Evolutionary conservation across 1,140 invertebrate species (phyloP).

Genomic region (Lepidurus apus): DNA sequence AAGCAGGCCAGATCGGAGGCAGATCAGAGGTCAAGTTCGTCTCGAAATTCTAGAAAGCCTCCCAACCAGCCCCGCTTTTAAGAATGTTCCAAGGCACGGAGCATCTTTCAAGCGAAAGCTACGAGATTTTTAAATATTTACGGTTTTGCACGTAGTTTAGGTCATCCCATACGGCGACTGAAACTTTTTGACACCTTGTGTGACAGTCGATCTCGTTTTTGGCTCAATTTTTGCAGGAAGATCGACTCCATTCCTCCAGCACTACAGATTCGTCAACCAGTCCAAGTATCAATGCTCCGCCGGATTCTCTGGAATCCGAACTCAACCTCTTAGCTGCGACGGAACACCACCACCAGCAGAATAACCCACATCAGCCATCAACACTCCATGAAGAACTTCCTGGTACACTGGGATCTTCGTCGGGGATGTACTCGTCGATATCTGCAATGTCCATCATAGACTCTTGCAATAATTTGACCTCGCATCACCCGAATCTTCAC

Average conservation of each 20-base stretch:
- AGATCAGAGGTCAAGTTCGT: slow-evolving; percentile 21
- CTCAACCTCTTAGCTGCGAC: neutral
- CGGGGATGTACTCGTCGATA: slow-evolving; percentile 7
- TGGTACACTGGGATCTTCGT: neutral
- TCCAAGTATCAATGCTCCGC: neutral
- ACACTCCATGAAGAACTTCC: neutral
- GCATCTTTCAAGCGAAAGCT: neutral
- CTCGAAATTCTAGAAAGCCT: slow-evolving; percentile 21
- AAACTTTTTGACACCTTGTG: neutral
- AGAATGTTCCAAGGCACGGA: neutral
- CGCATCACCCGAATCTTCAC: neutral
- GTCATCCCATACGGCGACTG: neutral
- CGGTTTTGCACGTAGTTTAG: neutral
- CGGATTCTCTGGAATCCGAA: slow-evolving; percentile 2
- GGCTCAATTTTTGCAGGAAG: neutral
- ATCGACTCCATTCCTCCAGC: neutral
- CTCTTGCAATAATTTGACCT: neutral
- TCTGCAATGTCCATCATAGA: neutral
- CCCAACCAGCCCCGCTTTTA: slow-evolving; percentile 4
- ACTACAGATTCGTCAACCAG: neutral
- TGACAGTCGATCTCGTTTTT: neutral
- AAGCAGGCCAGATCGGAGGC: slow-evolving; percentile 2
- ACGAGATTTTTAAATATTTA: slow-evolving; percentile 20
- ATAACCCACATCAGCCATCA: neutral
- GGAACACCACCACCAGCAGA: neutral